A percentile compares a stretch with the other conserved stretches of the same genome.
These are phyloP conservation scores for Agelaius tricolor DNA, from an alignment of 2,113 vertebrate genomes.

Conservation along the genomic window DNA sequence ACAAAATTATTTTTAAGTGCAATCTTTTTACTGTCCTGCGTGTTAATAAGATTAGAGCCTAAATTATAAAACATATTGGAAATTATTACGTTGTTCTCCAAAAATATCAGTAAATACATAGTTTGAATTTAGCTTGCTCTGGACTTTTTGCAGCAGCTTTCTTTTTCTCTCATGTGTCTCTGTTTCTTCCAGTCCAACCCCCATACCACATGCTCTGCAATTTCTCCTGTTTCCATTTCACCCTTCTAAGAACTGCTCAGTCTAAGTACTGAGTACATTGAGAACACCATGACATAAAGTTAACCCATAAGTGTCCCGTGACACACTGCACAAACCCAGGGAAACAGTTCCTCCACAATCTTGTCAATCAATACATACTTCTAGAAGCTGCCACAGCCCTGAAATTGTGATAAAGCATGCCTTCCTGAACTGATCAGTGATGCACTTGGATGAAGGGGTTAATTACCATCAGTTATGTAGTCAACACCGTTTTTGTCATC, in stretches of 20 bases:
- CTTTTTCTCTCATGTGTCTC: constrained; percentile 46
- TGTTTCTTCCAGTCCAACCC: not conserved
- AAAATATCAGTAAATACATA: not conserved
- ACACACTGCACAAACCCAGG: not conserved
- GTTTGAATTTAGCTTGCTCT: constrained; percentile 36
- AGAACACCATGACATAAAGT: constrained; percentile 47
- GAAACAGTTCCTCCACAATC: not conserved
- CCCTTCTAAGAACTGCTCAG: constrained; percentile 53
- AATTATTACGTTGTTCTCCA: not conserved
- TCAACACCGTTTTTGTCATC: not conserved
- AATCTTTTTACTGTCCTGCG: not conserved
- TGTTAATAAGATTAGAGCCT: not conserved
- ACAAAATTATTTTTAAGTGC: not conserved
- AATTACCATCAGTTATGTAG: not conserved
- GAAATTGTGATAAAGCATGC: not conserved
- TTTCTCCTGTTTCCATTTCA: constrained; percentile 56
- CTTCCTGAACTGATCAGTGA: not conserved
- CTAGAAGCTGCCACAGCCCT: not conserved
- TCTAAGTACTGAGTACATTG: constrained; percentile 17
- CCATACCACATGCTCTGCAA: constrained; percentile 3
- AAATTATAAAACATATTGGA: not conserved
- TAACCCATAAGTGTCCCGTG: constrained; percentile 24
- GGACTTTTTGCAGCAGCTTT: constrained; percentile 25
- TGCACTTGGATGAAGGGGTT: not conserved
- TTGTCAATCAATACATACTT: not conserved